Conservation (phyloP, 2,888 invertebrate species). For the Megaustenia siamemsis region DNA sequence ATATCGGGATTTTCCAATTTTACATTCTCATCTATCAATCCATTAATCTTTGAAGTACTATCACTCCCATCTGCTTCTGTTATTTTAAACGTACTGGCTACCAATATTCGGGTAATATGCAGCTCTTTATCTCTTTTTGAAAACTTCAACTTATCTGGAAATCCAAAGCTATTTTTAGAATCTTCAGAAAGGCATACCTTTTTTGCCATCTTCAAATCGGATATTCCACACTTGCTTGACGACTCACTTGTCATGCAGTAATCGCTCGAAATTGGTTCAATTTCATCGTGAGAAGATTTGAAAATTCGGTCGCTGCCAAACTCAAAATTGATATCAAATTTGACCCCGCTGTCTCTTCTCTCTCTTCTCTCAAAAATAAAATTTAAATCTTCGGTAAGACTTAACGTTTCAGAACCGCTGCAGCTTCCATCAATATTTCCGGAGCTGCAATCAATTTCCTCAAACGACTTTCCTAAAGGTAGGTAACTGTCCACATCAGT, state of each 20-base stretch:
- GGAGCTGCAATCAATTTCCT: neutral
- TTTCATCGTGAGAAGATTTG: no score
- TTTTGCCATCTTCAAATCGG: neutral
- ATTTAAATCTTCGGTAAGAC: neutral
- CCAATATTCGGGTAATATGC: no score
- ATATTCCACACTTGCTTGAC: neutral
- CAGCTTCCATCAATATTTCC: no score
- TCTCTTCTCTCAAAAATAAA: no score
- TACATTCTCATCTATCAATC: no score
- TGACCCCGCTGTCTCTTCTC: no score
- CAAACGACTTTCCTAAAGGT: neutral
- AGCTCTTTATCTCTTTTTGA: neutral
- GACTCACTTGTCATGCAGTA: neutral
- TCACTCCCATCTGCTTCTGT: no score
- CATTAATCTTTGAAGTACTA: no score
- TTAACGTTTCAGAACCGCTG: neutral
- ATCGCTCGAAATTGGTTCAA: neutral
- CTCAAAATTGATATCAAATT: no score
- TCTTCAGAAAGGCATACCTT: neutral
- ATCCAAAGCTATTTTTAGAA: slow-evolving; percentile 2
- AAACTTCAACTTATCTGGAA: neutral
- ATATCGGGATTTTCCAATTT: no score
- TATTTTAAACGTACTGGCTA: no score
- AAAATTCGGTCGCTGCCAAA: no score
- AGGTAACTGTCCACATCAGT: neutral